Evolutionary conservation across 2,888 invertebrate species (phyloP), one percentile per base, ranked within the genome.

Genomic region (Caenorhabditis japonica): DNA sequence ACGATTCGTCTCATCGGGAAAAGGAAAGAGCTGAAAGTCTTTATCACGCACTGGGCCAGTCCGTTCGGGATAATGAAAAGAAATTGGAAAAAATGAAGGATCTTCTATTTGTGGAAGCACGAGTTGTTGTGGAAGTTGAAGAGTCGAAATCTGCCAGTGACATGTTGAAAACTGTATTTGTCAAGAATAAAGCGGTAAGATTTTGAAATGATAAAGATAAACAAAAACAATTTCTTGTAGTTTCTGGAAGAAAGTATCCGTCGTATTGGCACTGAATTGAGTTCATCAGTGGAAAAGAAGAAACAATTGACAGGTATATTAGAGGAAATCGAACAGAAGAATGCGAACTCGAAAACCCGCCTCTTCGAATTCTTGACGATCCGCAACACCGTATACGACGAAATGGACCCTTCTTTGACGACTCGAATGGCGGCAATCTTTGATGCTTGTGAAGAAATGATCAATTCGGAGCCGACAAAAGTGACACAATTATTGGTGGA

Each of bases 401-500:
- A 60, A 7, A 69, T 69, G 33, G 69, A 59, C 8, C 30, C 47
- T 5, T 10, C 41, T 10, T 7, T 60, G 10, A 8, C 19, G 4
- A 15, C 41, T 2, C 21, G 36, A 46, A 51, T 68, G 51, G 58
- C 52, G 3, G 17, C 51, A n/a, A 61, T 70, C 21, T 15, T 60
- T 19, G 71, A 68, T 12, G 34, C 61, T 13, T 56, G 46, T 4
- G 43, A 25, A 0, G 73, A 74, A 33, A 34, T 77, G 27, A 60
- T 77, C 1, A 33, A 33, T 17, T 43, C 23, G 49, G 70, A 77
- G 19, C 58, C 69, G 7, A 52, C 47, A 23, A 68, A 69, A 52
- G 71, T 77, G 23, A 77, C 74, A 23, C 61, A 72, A 38, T 33
- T 75, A 1, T 47, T 77, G 2, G 75, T 53, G 0, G 77, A 77